Conservation (phyloP, 2,113 vertebrate genomes). For the Dicentrarchus labrax region DNA sequence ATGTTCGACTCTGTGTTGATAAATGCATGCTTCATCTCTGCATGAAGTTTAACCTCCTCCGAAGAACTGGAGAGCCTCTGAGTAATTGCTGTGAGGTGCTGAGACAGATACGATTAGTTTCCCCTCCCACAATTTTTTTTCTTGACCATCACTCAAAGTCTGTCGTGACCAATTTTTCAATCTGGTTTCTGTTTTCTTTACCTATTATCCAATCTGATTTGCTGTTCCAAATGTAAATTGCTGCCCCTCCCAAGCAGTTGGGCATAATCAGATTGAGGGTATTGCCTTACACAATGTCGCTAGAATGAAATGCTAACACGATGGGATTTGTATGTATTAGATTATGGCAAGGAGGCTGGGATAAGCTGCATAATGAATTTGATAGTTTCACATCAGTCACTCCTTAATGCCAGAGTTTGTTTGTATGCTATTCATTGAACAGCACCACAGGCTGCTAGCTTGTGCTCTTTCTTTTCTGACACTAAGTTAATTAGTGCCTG, state of each 20-base stretch:
- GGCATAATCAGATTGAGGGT: conserved; percentile 82
- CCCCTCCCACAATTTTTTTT: conserved; percentile 45
- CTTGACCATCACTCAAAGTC: conserved; percentile 70
- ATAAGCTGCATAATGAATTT: conserved; percentile 81
- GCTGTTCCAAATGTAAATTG: conserved; percentile 79
- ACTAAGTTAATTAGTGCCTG: conserved; percentile 80
- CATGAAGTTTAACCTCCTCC: conserved; percentile 53
- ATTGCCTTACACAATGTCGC: conserved; percentile 78
- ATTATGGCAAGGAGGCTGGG: conserved; percentile 78
- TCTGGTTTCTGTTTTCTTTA: conserved; percentile 72
- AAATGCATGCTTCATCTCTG: conserved; percentile 60
- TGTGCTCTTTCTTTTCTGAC: conserved; percentile 69
- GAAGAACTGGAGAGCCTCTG: conserved; percentile 49
- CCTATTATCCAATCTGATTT: conserved; percentile 77
- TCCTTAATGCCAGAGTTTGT: conserved; percentile 78
- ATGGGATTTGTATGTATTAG: conserved; percentile 82
- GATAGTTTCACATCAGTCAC: conserved; percentile 81
- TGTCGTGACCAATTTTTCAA: conserved; percentile 67
- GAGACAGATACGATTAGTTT: conserved; percentile 67
- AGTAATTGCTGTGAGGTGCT: conserved; percentile 69
- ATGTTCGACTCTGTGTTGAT: conserved; percentile 57
- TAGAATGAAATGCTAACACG: conserved; percentile 84
- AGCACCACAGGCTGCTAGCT: conserved; percentile 53
- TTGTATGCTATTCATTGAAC: conserved; percentile 74
- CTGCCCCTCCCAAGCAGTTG: conserved; percentile 52